Evolutionary conservation across 2,888 invertebrate genomes (phyloP), one percentile per base, ranked within the genome.

Genomic region (Acanthopleura granulata): DNA sequence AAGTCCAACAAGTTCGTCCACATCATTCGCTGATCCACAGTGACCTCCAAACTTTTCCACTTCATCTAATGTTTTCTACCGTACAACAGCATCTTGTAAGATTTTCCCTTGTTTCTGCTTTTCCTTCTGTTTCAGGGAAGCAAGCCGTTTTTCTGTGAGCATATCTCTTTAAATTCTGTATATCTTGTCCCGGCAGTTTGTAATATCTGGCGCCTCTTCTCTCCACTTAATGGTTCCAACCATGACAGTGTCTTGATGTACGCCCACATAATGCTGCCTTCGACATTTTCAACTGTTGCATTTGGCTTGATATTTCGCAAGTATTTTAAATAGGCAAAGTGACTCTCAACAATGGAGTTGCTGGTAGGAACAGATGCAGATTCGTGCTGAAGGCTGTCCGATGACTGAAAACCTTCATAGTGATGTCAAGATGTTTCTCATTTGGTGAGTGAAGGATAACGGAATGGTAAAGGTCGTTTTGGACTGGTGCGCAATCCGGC

Each of bases 311-410:
- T 62, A 12, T 62, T 12, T 15, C 62, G 15, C 22, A 62, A 22
- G 62, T 62, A 62, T 62, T 62, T 62, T 18, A 62, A 22, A 22
- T 62, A 62, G 12, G 62, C 62, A 62, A 62, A 62, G 15, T 62
- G 62, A 22, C 62, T 62, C 25, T 62, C 62, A 12, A 12, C 15
- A n/a, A 62, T 62, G 62, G 62, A 62, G 25, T 62, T 62, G 15
- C n/a, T 62, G 14, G 62, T 62, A 12, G 62, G 62, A 12, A 62
- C 62, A 62, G 62, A 62, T 62, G 25, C 22, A 12, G n/a, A n/a
- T n/a, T 62, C n/a, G 11, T 15, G n/a, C 25, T 22, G 14, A 18
- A n/a, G 12, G n/a, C 22, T 22, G 11, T 22, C n/a, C 15, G 25
- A 18, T 14, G 25, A 14, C 22, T 12, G 22, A 12, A n/a, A 15